Percentiles rank a stretch among this genome's conserved stretches.
phyloP scores from a whole-genome alignment of 2,888 invertebrate genomes.

The Cyaniris semiargus region DNA sequence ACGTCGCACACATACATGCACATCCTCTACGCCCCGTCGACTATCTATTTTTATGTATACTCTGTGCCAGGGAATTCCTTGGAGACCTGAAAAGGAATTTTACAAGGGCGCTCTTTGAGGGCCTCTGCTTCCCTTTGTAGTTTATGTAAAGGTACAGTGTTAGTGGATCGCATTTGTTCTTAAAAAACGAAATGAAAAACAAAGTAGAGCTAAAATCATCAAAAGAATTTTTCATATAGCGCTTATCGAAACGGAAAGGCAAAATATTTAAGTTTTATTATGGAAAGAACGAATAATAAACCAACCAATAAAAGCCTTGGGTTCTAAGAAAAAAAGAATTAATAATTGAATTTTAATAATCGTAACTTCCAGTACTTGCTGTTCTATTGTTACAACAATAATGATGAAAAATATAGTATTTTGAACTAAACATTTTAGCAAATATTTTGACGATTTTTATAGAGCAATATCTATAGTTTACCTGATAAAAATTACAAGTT shows the following conservation, averaged over 20 bases:
- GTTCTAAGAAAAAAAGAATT: no score
- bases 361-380: no score
- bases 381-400: no score
- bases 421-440: no score
- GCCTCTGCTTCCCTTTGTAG: slow-evolving; percentile 64
- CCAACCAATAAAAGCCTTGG: no score
- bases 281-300: no score
- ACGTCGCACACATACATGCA: slow-evolving; percentile 58
- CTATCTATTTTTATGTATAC: slow-evolving; percentile 53
- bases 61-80: slow-evolving; percentile 62
- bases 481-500: no score
- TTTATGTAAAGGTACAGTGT: slow-evolving; percentile 48
- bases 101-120: slow-evolving; percentile 69
- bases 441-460: no score
- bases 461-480: no score
- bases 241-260: not conserved
- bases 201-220: not conserved
- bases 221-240: not conserved
- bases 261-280: not conserved
- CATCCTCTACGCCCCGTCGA: slow-evolving; percentile 58
- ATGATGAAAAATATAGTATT: no score
- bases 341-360: no score
- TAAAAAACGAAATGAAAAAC: not conserved
- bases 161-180: not conserved
- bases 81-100: slow-evolving; percentile 74